These are phyloP conservation scores for Cyaniris semiargus DNA, from an alignment of 2,888 invertebrate genomes.

Conservation along the genomic window DNA sequence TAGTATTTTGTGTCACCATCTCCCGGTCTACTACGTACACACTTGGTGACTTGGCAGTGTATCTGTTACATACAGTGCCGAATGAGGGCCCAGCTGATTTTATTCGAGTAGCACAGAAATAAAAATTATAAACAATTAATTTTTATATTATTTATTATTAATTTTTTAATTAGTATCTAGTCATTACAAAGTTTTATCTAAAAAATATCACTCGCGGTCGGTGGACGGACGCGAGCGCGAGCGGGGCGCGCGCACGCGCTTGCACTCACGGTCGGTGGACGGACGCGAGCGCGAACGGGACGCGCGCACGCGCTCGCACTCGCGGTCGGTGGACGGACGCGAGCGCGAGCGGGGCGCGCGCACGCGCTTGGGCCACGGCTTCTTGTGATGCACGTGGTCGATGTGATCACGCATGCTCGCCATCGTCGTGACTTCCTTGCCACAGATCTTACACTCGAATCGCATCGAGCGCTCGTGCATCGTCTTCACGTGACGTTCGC, in stretches of 20 bases:
- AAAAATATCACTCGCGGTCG: not conserved
- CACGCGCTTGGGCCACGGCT: slow-evolving; percentile 21
- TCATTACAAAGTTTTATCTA: too few species aligned
- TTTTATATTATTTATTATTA: too few species aligned
- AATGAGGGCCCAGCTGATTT: too few species aligned
- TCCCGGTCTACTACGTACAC: too few species aligned
- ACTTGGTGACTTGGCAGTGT: too few species aligned
- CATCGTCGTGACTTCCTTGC: slow-evolving; percentile 18
- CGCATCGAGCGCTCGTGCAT: slow-evolving; percentile 8
- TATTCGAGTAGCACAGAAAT: too few species aligned
- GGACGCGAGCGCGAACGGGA: not conserved
- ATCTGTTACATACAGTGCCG: too few species aligned
- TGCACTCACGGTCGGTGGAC: not conserved
- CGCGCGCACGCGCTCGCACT: slow-evolving; percentile 11
- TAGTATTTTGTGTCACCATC: too few species aligned
- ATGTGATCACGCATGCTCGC: not conserved
- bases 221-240: not conserved
- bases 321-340: not conserved
- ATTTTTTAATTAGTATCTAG: too few species aligned
- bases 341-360: not conserved
- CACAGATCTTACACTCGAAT: slow-evolving; percentile 27
- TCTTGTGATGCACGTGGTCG: slow-evolving; percentile 27
- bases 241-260: not conserved
- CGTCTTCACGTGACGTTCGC: slow-evolving; percentile 15
- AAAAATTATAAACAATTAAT: too few species aligned